A percentile compares a stretch with the other conserved stretches of the same genome.
phyloP scores from a whole-genome alignment of 2,797 vertebrate genomes.

The Sebastes iracundus region DNA sequence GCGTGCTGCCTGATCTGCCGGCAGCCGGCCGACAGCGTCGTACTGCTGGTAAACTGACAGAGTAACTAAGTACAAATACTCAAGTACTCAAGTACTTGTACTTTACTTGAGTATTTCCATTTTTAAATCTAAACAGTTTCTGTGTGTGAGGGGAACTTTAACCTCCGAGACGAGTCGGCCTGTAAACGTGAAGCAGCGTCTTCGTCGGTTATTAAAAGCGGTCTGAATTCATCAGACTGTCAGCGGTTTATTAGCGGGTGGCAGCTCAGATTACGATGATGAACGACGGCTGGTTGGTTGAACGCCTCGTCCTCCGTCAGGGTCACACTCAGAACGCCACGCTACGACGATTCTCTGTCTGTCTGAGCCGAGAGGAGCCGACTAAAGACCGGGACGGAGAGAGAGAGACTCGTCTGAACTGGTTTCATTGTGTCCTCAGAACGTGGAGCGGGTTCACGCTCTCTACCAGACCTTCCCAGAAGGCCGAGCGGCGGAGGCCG shows the following conservation, averaged over 20 bases:
- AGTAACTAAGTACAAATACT: not conserved
- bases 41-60: conserved; percentile 56
- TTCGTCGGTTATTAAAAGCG: too few species aligned
- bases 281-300: not conserved
- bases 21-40: not conserved
- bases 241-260: too few species aligned
- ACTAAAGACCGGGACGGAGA: too few species aligned
- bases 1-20: conserved; percentile 41
- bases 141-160: too few species aligned
- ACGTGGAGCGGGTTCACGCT: conserved; percentile 77
- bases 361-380: not conserved
- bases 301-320: not conserved
- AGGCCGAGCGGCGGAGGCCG: conserved; percentile 58
- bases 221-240: too few species aligned
- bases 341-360: too few species aligned
- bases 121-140: not conserved
- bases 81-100: not conserved
- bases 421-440: conserved; percentile 70
- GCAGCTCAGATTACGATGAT: not conserved
- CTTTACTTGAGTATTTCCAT: not conserved
- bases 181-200: too few species aligned
- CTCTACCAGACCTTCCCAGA: conserved; percentile 85
- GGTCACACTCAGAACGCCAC: too few species aligned
- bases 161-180: too few species aligned
- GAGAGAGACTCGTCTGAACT: not conserved